phyloP scores from a whole-genome alignment of 2,113 vertebrate genomes.

The Cariama cristata region DNA sequence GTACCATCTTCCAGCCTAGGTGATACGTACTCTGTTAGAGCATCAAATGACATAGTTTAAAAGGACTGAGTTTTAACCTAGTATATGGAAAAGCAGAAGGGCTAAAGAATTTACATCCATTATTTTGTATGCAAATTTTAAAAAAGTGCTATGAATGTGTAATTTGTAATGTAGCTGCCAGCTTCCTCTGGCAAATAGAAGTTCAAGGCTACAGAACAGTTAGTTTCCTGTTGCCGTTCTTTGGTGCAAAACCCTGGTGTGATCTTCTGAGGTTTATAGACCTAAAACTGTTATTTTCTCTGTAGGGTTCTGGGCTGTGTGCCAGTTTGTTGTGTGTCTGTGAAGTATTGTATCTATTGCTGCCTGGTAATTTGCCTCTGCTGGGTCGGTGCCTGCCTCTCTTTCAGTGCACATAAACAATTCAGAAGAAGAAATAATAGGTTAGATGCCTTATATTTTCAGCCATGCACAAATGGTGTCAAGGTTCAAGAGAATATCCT shows the following conservation, averaged over 20 bases:
- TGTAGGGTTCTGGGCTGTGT: not conserved
- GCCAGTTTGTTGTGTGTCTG: not conserved
- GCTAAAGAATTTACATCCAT: not conserved
- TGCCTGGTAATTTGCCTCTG: constrained; percentile 5
- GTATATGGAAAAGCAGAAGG: not conserved
- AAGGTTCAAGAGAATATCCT: not conserved
- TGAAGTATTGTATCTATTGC: not conserved
- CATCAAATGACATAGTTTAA: not conserved
- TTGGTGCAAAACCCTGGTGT: not conserved
- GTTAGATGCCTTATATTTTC: constrained; percentile 6
- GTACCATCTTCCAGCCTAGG: not conserved
- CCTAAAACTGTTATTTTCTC: not conserved
- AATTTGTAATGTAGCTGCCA: not conserved
- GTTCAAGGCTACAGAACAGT: not conserved
- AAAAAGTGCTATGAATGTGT: not conserved
- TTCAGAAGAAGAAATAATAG: not conserved
- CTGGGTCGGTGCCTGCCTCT: not conserved
- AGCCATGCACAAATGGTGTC: not conserved
- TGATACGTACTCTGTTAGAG: too few relatives aligned
- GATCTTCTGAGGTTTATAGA: not conserved
- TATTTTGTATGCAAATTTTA: not conserved
- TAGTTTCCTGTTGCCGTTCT: not conserved
- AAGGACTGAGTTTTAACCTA: not conserved
- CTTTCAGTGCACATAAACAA: not conserved
- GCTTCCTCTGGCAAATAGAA: not conserved